phyloP scores from a whole-genome alignment of 2,113 vertebrate species.

The Plotosus lineatus region DNA sequence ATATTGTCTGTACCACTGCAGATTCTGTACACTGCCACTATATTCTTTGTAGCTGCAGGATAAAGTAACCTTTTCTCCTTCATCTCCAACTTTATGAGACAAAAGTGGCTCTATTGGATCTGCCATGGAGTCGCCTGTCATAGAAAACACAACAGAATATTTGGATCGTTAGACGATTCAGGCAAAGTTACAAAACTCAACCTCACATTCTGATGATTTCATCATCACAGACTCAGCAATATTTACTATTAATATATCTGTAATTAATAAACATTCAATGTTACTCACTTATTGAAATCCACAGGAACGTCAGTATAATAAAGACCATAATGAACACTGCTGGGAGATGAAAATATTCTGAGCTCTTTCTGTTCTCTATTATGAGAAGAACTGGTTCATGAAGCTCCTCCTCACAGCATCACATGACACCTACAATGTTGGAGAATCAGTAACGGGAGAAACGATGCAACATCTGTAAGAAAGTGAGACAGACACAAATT shows the following conservation, averaged over 20 bases:
- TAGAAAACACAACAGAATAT: background rate
- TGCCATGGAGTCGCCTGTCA: background rate
- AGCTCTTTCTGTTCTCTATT: background rate
- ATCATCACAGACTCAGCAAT: too few relatives aligned
- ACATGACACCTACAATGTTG: background rate
- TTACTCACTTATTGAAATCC: background rate
- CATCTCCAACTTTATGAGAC: background rate
- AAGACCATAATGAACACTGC: background rate
- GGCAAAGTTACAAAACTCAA: too few relatives aligned
- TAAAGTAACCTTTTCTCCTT: background rate
- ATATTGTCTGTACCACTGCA: background rate
- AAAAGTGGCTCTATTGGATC: background rate
- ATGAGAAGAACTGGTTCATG: too few relatives aligned
- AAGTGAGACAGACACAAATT: too few relatives aligned
- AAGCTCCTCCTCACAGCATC: background rate
- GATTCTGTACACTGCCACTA: background rate
- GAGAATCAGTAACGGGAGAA: too few relatives aligned
- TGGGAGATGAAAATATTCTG: background rate
- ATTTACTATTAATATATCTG: too few relatives aligned
- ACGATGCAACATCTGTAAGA: too few relatives aligned
- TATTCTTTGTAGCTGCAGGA: constrained; percentile 28
- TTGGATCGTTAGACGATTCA: too few relatives aligned
- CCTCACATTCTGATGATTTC: too few relatives aligned
- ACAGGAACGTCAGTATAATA: background rate
- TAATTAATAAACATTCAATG: background rate